Evolutionary conservation across 2,888 invertebrate genomes (phyloP), one percentile per base, ranked within the genome.

Genomic region (Leucania comma): DNA sequence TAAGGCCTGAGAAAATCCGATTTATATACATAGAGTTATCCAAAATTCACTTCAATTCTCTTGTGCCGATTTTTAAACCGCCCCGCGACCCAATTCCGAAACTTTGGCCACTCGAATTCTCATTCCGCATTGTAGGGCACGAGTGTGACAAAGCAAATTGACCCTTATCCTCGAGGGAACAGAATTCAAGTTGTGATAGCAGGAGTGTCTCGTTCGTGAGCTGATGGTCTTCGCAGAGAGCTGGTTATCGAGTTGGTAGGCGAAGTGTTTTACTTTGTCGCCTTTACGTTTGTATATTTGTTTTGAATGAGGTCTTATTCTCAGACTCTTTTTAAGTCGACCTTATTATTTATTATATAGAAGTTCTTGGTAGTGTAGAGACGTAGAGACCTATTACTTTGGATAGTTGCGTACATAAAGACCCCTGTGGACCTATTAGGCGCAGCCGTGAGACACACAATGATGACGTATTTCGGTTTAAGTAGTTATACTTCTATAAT

Each of bases 61-160:
- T 75, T 54, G 62, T 72, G 80, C 70, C 79, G 86, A 86, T 89
- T 88, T 85, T 87, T 85, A 81, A 86, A 86, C 81, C 84, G 74
- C 81, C 79, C 81, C 74, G 84, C 90, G 93, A 93, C 92, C 93
- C 86, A 92, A 91, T 92, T 93, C 89, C 75, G 64, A 88, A 91
- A 91, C 80, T 91, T 89, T 85, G 82, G 84, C 73, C 84, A 85
- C 86, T 88, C 85, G 85, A 89, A 89, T 90, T 85, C 87, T 90
- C 90, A 88, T 90, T 90, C 84, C 87, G 81, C 68, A 89, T 91
- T 90, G 91, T 92, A 88, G 90, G 90, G 83, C 88, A 88, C 73
- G 66, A 75, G 48, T 29, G 42, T 22, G 73, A 59, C 74, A 64
- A 46, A 50, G 63, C 29, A 88, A 87, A 83, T 84, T 82, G 75